Conservation (phyloP, 1,140 invertebrate species). For the Leguminivora glycinivorella region DNA sequence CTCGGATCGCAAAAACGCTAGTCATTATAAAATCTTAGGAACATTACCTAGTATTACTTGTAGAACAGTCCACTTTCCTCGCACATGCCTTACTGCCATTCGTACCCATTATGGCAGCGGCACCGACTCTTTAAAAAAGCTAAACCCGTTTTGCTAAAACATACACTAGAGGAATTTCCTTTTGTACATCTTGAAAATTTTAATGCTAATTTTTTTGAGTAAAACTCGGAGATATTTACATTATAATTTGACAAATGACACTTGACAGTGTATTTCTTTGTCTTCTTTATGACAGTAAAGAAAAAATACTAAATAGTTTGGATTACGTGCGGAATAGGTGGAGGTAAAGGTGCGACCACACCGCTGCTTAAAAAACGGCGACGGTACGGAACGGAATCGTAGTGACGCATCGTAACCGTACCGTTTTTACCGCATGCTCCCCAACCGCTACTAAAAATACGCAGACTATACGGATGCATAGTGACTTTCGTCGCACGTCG, state of each 20-base stretch:
- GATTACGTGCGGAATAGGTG: no score
- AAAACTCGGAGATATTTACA: neutral
- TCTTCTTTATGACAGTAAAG: neutral
- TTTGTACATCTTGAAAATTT: neutral
- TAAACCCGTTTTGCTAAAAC: neutral
- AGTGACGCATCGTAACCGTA: no score
- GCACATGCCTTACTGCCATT: conserved; percentile 8
- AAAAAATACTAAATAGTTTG: neutral
- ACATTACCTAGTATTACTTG: conserved; percentile 50
- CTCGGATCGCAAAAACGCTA: no score
- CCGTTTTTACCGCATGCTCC: no score
- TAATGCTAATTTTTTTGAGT: neutral
- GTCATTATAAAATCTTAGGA: no score
- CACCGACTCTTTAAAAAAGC: neutral
- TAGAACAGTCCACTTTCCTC: neutral
- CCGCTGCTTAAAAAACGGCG: no score
- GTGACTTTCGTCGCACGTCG: no score
- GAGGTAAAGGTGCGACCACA: no score
- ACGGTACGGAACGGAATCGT: no score
- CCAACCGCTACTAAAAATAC: no score
- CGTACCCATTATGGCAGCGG: neutral
- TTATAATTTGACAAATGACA: conserved; percentile 3
- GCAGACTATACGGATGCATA: no score
- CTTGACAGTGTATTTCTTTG: neutral
- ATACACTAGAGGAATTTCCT: neutral